Percentiles rank a stretch among this genome's conserved stretches.
These are phyloP conservation scores for Biston stratarius DNA, from an alignment of 2,888 invertebrate species.

Conservation along the genomic window DNA sequence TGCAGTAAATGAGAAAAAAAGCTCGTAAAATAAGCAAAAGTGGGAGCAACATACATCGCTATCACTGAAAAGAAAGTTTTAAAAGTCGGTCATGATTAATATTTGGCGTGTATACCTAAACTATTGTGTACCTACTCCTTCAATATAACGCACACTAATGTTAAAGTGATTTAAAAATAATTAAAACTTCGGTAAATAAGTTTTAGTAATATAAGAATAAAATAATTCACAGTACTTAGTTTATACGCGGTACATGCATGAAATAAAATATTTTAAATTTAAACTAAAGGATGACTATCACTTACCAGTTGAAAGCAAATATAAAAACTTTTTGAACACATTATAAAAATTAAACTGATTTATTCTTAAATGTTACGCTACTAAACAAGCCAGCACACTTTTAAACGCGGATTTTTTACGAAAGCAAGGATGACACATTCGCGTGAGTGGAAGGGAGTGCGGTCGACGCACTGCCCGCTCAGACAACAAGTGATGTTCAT, in stretches of 20 bases:
- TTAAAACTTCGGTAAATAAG: too few species aligned
- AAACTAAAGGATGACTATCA: constrained; percentile 28
- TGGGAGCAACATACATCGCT: constrained; percentile 14
- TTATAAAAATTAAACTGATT: constrained; percentile 55
- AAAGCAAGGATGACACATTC: constrained; percentile 81
- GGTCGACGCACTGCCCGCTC: constrained; percentile 84
- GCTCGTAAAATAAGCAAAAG: constrained; percentile 11
- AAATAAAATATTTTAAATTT: not conserved
- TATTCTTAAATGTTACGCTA: constrained; percentile 57
- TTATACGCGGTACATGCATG: not conserved
- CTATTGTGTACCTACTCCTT: too few species aligned
- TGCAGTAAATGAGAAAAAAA: not conserved
- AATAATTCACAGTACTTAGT: not conserved
- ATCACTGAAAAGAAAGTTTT: constrained; percentile 42
- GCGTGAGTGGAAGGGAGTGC: constrained; percentile 81
- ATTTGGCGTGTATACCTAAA: too few species aligned
- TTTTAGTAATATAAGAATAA: too few species aligned
- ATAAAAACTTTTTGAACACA: constrained; percentile 71
- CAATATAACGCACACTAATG: too few species aligned
- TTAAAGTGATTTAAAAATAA: too few species aligned
- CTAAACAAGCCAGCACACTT: constrained; percentile 65
- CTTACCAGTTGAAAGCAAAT: constrained; percentile 76
- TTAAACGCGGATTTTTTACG: constrained; percentile 74
- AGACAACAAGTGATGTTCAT: constrained; percentile 82
- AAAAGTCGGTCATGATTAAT: constrained; percentile 25